These are phyloP conservation scores for Gasteruption jaculator DNA, from an alignment of 2,888 invertebrate species.

Conservation along the genomic window DNA sequence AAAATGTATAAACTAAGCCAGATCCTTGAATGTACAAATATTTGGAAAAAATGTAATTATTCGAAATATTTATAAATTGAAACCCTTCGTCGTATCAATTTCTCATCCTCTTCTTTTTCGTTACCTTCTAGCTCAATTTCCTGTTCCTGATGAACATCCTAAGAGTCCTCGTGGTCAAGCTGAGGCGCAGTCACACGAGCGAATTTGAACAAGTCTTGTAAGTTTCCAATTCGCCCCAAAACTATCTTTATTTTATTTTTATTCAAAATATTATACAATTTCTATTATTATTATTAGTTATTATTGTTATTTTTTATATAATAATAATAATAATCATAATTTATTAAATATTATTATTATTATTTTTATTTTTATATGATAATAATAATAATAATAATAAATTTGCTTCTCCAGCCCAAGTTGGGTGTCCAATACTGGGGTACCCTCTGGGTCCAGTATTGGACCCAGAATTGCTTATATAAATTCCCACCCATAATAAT, in stretches of 20 bases:
- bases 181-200: conserved; percentile 68
- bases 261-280: conserved; percentile 9
- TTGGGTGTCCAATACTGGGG: too few species aligned
- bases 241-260: conserved; percentile 1
- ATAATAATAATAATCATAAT: neutral
- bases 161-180: conserved; percentile 70
- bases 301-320: neutral
- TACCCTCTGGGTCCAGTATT: too few species aligned
- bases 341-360: neutral
- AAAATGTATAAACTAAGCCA: too few species aligned
- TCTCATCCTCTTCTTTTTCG: neutral
- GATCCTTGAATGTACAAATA: too few species aligned
- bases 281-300: conserved; percentile 1
- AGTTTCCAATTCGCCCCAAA: too few species aligned
- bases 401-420: too few species aligned
- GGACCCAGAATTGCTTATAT: too few species aligned
- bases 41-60: too few species aligned
- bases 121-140: conserved; percentile 64
- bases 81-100: too few species aligned
- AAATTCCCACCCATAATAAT: too few species aligned
- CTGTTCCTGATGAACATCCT: conserved; percentile 76
- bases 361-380: conserved; percentile 1
- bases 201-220: conserved; percentile 72
- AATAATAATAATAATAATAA: too few species aligned
- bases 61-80: too few species aligned